These are phyloP conservation scores for Chouioia cunea DNA, from an alignment of 2,888 invertebrate species.

Conservation along the genomic window DNA sequence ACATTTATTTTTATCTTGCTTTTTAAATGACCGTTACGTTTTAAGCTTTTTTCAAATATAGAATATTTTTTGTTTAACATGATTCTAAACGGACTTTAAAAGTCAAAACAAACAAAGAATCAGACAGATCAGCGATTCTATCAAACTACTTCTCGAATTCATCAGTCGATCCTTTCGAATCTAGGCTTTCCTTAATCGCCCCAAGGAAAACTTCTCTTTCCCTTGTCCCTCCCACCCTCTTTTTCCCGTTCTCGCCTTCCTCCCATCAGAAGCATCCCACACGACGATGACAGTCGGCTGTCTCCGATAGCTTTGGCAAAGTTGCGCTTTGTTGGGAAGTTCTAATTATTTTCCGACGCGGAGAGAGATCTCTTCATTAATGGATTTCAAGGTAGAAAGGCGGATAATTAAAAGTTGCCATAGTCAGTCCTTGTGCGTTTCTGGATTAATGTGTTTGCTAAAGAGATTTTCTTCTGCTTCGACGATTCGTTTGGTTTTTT, in stretches of 20 bases:
- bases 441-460: no score
- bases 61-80: no score
- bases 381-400: conserved; percentile 46
- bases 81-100: no score
- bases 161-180: conserved; percentile 9
- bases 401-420: conserved; percentile 46
- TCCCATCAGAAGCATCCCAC: conserved; percentile 27
- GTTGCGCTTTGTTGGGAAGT: conserved; percentile 49
- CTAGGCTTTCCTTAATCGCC: neutral
- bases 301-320: conserved; percentile 26
- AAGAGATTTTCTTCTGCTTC: neutral
- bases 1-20: no score
- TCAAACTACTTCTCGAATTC: conserved; percentile 48
- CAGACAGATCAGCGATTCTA: conserved; percentile 58
- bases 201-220: neutral
- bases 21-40: no score
- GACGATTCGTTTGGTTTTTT: neutral
- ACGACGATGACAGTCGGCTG: conserved; percentile 18
- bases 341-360: conserved; percentile 56
- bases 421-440: conserved; percentile 2
- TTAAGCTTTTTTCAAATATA: no score
- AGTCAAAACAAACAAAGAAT: conserved; percentile 34
- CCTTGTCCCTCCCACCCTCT: no score
- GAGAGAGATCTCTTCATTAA: conserved; percentile 53
- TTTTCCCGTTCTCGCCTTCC: conserved; percentile 23